Evolutionary conservation across 1,140 invertebrate species (phyloP), one percentile per base, ranked within the genome.

Genomic region (Lineus longissimus): DNA sequence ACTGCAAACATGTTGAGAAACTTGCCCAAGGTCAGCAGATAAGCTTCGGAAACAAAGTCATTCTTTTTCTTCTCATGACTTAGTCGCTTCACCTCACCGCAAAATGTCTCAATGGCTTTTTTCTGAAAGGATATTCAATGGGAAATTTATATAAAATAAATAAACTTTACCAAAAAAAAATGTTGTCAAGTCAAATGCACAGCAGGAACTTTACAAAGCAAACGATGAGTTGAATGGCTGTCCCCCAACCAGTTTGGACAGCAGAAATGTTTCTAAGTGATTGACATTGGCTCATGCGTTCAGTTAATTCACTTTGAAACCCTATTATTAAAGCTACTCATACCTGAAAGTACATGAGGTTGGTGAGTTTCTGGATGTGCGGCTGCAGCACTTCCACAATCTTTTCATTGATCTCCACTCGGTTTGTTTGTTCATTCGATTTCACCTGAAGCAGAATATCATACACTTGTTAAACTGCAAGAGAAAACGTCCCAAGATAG

Each of bases 1-100:
- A 98, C 95, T 55, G 95, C 96, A 86, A 99, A 99, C 96, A 99
- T 99, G 81, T 99, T 99, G 31, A 99, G 95, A 74, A 99, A 97
- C 85, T 98, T 97, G 55, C 97, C 97, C 19, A 99, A 85, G 0
- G 96, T 98, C 29, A 99, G 83, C 2, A 99, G 83, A 82, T 99
- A 99, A 0, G 97, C 94, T 82, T 99, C 97, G 0, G 95, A 99
- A 0, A 99, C 94, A 85, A 99, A 99, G 82, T 99, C 97, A 83
- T 97, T 94, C 47, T 93, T 86, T 82, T 97, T 98, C 82, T 98
- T 95, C 30, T 91, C 88, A 83, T 98, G 95, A 81, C 96, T 98
- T 0, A 99, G 82, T 7, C 95, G 86, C 74, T 95, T 94, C 0
- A 99, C 92, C 84, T 99, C 97, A 45, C 88, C 91, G 59, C 91